Conservation (phyloP, 2,797 vertebrate species). For the Rhinatrema bivittatum region DNA sequence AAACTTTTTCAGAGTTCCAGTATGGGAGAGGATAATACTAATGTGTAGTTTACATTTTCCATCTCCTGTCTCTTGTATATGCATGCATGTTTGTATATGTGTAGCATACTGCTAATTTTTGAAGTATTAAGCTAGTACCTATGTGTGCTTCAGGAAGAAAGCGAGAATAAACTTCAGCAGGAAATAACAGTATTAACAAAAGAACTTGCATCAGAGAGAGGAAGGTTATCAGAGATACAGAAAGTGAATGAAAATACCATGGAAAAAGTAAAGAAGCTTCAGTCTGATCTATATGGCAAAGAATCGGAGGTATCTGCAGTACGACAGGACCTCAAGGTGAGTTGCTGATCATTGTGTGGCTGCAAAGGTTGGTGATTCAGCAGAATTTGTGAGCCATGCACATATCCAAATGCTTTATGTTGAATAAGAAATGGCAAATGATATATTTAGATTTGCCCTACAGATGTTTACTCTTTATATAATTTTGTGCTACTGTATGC, state of each 20-base stretch:
- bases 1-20: too few relatives aligned
- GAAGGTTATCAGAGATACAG: conserved; percentile 60
- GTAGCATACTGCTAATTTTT: neutral
- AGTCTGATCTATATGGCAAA: conserved; percentile 85
- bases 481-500: too few relatives aligned
- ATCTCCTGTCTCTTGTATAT: too few relatives aligned
- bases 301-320: conserved; percentile 88
- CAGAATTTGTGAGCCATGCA: too few relatives aligned
- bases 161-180: conserved; percentile 68
- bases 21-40: too few relatives aligned
- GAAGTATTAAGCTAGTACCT: conserved; percentile 3
- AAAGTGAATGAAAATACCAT: conserved; percentile 59
- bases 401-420: too few relatives aligned
- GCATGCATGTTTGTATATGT: too few relatives aligned
- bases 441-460: too few relatives aligned
- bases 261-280: conserved; percentile 63
- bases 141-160: conserved; percentile 64
- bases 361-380: conserved; percentile 4
- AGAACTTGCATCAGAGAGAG: conserved; percentile 66
- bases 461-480: too few relatives aligned
- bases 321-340: conserved; percentile 88
- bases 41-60: too few relatives aligned
- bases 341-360: conserved; percentile 1
- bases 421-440: too few relatives aligned
- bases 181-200: conserved; percentile 59